Evolutionary conservation across 2,113 vertebrate species (phyloP).

Genomic region (Silurus asotus): DNA sequence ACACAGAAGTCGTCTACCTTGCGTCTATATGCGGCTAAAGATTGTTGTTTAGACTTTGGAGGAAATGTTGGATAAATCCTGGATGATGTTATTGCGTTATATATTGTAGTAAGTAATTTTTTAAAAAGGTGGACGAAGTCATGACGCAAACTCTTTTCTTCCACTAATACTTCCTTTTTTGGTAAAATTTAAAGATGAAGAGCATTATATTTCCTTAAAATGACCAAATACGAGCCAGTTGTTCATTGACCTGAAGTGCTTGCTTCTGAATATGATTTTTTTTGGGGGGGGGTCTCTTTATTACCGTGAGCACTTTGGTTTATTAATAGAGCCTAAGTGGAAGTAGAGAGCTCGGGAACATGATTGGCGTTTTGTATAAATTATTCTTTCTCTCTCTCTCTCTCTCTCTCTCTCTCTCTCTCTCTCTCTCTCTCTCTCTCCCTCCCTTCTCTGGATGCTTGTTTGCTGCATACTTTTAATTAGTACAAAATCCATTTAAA

Average conservation of each 20-base stretch:
- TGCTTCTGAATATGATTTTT: background rate
- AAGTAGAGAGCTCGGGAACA: background rate
- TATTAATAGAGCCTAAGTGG: slow-evolving; percentile 26
- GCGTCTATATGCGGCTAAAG: background rate
- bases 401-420: background rate
- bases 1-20: background rate
- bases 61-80: background rate
- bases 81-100: background rate
- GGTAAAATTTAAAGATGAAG: background rate
- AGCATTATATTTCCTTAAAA: background rate
- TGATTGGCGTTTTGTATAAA: background rate
- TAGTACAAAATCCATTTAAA: background rate
- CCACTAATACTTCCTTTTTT: background rate
- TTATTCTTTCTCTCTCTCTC: too few relatives aligned
- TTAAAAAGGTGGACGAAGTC: too few relatives aligned
- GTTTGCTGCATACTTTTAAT: background rate
- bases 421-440: background rate
- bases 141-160: background rate
- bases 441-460: background rate
- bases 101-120: background rate
- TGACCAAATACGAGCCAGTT: background rate
- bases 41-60: background rate
- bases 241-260: background rate
- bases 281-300: too few relatives aligned
- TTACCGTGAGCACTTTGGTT: background rate